A percentile compares a stretch with the other conserved stretches of the same genome.
Evolutionary conservation across 2,888 invertebrate genomes (phyloP).

Genomic region (Dromius quadrimaculatus): DNA sequence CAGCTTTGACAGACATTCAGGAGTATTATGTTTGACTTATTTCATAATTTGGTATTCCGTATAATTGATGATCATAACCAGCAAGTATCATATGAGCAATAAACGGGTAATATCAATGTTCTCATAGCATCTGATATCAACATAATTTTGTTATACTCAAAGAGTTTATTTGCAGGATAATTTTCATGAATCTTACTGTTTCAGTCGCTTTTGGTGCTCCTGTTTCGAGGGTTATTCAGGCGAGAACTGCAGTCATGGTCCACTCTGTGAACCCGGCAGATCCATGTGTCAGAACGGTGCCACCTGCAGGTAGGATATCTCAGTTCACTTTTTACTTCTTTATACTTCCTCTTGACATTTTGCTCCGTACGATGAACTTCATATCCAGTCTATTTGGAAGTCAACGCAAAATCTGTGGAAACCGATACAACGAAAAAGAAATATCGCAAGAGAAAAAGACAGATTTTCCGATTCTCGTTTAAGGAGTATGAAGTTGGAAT

Average conservation of each 20-base stretch:
- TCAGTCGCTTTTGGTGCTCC: constrained; percentile 40
- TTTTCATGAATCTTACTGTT: constrained; percentile 28
- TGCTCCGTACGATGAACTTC: constrained; percentile 9
- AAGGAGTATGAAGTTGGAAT: no score
- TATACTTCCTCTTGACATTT: not conserved
- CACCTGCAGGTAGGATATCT: constrained; percentile 80
- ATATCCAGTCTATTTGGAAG: constrained; percentile 4
- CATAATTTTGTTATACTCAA: no score
- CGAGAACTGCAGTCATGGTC: constrained; percentile 31
- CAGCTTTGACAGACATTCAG: constrained; percentile 22
- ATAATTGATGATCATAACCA: no score
- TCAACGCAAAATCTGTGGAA: not conserved
- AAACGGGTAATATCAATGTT: no score
- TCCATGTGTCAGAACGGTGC: constrained; percentile 85
- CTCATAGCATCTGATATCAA: no score
- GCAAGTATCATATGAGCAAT: no score
- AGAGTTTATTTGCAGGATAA: no score
- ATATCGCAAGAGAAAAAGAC: not conserved
- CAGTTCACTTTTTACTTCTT: constrained; percentile 6
- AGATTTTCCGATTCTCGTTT: no score
- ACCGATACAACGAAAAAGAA: not conserved
- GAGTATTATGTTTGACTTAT: no score
- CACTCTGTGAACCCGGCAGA: constrained; percentile 74
- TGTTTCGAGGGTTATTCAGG: constrained; percentile 45
- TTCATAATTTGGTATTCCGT: no score